Percentiles rank a stretch among this genome's conserved stretches.
Conservation (phyloP, 2,888 invertebrate genomes). For the Mythimna pallens region DNA sequence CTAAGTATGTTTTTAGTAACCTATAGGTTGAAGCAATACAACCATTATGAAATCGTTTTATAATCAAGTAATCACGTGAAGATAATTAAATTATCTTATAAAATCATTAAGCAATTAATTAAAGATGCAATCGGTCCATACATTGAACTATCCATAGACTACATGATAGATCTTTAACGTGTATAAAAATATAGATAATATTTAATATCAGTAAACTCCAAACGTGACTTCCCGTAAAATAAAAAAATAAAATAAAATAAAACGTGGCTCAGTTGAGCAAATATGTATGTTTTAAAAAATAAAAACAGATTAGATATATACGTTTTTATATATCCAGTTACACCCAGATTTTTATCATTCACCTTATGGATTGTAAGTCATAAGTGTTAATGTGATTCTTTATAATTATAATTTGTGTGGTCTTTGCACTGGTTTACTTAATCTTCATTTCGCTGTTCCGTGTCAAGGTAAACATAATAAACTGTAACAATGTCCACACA, state of each 20-base stretch:
- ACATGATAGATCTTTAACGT: not conserved
- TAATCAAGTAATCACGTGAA: not conserved
- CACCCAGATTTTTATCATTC: constrained; percentile 37
- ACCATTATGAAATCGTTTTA: not conserved
- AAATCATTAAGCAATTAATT: not conserved
- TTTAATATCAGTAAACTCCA: not conserved
- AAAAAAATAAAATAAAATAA: constrained; percentile 14
- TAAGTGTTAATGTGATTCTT: constrained; percentile 8
- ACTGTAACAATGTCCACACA: too few relatives aligned
- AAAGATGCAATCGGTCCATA: constrained; percentile 4
- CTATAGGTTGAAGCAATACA: not conserved
- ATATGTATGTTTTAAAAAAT: too few relatives aligned
- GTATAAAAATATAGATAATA: not conserved
- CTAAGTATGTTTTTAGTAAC: not conserved
- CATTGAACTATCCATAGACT: not conserved
- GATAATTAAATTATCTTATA: constrained; percentile 1
- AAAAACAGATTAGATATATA: too few relatives aligned
- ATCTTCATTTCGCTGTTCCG: too few relatives aligned
- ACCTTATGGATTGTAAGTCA: constrained; percentile 25
- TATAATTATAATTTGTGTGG: constrained; percentile 5
- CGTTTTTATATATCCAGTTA: constrained; percentile 20
- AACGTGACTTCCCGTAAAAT: constrained; percentile 42
- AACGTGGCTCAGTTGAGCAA: constrained; percentile 3
- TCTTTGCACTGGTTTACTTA: not conserved
- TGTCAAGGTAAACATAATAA: too few relatives aligned